phyloP scores from a whole-genome alignment of 2,113 vertebrate species.

The Cynopterus brachyotis region DNA sequence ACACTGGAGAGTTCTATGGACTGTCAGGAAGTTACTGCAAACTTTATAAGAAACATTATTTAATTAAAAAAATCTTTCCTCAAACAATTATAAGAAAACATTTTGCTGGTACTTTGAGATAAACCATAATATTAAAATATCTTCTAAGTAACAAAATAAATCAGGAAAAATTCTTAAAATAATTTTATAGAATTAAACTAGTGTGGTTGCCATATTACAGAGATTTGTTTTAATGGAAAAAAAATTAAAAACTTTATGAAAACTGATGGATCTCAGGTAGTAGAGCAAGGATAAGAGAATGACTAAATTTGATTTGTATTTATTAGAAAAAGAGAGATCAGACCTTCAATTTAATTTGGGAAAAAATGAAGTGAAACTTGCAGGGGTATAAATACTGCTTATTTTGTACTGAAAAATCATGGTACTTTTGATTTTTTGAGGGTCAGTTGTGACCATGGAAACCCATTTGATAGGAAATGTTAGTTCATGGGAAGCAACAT shows the following conservation, averaged over 20 bases:
- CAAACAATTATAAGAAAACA: conserved; percentile 24
- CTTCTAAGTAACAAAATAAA: conserved; percentile 45
- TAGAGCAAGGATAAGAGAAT: conserved; percentile 53
- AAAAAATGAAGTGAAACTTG: conserved; percentile 52
- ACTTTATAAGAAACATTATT: background rate
- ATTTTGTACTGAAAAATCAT: conserved; percentile 43
- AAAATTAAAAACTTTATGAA: background rate
- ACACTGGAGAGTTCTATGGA: background rate
- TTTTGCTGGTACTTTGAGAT: background rate
- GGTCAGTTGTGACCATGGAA: background rate
- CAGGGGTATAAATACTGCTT: conserved; percentile 49
- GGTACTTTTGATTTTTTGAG: conserved; percentile 19
- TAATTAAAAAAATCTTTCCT: background rate
- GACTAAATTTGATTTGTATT: conserved; percentile 70
- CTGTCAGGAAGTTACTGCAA: background rate
- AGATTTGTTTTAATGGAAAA: conserved; percentile 65
- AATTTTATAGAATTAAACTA: conserved; percentile 45
- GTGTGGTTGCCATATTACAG: conserved; percentile 4
- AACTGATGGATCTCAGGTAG: conserved; percentile 62
- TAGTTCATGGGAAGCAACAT: background rate
- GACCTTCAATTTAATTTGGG: conserved; percentile 66
- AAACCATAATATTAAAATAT: conserved; percentile 32
- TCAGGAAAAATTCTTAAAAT: background rate
- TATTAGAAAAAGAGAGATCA: conserved; percentile 64
- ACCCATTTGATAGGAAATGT: background rate